These are phyloP conservation scores for Brevimyrus niger DNA, from an alignment of 2,113 vertebrate species.

Conservation along the genomic window DNA sequence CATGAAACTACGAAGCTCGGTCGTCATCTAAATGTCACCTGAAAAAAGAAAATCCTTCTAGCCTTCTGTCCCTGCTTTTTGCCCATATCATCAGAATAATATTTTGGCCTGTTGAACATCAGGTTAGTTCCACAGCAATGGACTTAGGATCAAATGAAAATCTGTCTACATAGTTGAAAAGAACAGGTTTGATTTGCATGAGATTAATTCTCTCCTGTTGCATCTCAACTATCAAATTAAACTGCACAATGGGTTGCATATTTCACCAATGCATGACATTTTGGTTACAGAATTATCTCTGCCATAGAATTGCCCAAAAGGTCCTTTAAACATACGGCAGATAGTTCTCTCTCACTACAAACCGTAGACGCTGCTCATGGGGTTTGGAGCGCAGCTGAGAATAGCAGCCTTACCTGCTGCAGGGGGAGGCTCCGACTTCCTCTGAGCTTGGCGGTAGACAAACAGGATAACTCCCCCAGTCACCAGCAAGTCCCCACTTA, in stretches of 20 bases:
- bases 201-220: not conserved
- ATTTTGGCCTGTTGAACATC: not conserved
- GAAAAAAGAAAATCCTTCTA: not conserved
- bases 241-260: not conserved
- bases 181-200: not conserved
- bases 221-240: not conserved
- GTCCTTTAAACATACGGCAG: not conserved
- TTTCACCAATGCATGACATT: not conserved
- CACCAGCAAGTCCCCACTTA: constrained; percentile 24
- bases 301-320: not conserved
- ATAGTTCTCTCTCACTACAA: not conserved
- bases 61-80: not conserved
- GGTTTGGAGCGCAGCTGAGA: not conserved
- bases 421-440: constrained; percentile 13
- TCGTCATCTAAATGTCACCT: not conserved
- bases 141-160: not conserved
- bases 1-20: not conserved
- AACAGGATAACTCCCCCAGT: constrained; percentile 33
- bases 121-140: not conserved
- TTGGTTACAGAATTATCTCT: not conserved
- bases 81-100: not conserved
- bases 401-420: constrained; percentile 13
- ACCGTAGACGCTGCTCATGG: not conserved
- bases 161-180: not conserved
- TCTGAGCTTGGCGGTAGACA: constrained; percentile 38